phyloP scores from a whole-genome alignment of 2,888 invertebrate species.

The Frankliniella fusca region DNA sequence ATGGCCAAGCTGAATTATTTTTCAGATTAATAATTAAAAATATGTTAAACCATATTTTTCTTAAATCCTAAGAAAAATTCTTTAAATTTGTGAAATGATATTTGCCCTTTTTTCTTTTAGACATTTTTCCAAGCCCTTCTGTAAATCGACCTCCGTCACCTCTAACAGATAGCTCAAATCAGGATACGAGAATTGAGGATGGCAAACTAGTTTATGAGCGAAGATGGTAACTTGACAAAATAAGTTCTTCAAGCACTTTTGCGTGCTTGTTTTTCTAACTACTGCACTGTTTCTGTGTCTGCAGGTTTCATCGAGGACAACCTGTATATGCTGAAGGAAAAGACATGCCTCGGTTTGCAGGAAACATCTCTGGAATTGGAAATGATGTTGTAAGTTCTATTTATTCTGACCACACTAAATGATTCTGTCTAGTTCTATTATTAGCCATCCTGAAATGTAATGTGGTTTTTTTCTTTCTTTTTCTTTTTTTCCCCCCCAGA shows the following conservation, averaged over 20 bases:
- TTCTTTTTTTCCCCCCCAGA: slow-evolving; percentile 66
- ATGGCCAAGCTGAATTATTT: slow-evolving; percentile 33
- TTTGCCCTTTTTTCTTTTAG: slow-evolving; percentile 3
- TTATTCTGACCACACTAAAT: slow-evolving; percentile 6
- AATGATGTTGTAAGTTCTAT: slow-evolving; percentile 69
- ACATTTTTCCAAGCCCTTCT: slow-evolving; percentile 40
- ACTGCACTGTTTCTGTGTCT: slow-evolving; percentile 35
- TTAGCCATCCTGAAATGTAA: slow-evolving; percentile 22
- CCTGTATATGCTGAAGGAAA: slow-evolving; percentile 86
- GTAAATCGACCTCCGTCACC: slow-evolving; percentile 37
- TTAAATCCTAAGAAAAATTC: too few relatives aligned
- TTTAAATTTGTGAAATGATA: slow-evolving; percentile 28
- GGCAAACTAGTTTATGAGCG: slow-evolving; percentile 90
- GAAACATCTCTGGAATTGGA: slow-evolving; percentile 85
- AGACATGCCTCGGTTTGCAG: slow-evolving; percentile 78
- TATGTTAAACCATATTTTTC: too few relatives aligned
- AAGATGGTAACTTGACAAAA: slow-evolving; percentile 61
- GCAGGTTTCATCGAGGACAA: slow-evolving; percentile 84
- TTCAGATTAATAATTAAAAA: not conserved
- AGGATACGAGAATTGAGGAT: slow-evolving; percentile 87
- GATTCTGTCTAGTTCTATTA: not conserved
- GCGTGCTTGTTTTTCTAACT: slow-evolving; percentile 31
- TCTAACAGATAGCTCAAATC: slow-evolving; percentile 40
- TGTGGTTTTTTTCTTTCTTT: slow-evolving; percentile 36
- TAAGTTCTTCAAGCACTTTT: slow-evolving; percentile 33